Percentiles rank a stretch among this genome's conserved stretches.
These are phyloP conservation scores for Dromas ardeola DNA, from an alignment of 2,113 vertebrate genomes.

Conservation along the genomic window DNA sequence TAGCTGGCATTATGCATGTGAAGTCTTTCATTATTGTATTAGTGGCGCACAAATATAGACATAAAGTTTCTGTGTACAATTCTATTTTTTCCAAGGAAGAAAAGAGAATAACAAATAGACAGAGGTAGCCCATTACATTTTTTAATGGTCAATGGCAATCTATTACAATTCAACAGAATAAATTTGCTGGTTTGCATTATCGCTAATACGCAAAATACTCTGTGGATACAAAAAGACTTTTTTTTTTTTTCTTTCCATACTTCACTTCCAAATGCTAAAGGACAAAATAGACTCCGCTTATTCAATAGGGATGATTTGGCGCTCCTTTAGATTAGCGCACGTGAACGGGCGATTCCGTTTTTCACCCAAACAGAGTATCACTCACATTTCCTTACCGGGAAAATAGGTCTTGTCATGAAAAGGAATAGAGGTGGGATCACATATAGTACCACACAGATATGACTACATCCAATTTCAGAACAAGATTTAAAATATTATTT, in stretches of 20 bases:
- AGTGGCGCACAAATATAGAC: neutral
- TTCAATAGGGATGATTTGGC: neutral
- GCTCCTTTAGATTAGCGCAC: neutral
- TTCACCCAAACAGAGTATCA: neutral
- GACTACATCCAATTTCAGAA: neutral
- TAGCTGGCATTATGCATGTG: fast-evolving
- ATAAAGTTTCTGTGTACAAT: neutral
- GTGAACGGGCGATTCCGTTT: neutral
- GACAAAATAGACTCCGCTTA: neutral
- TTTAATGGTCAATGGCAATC: neutral
- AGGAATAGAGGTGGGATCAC: neutral
- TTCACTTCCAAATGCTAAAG: slow-evolving; percentile 5
- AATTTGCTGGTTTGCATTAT: neutral
- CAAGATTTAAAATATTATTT: slow-evolving; percentile 5
- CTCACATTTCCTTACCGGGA: neutral
- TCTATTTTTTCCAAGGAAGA: neutral
- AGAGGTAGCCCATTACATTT: neutral
- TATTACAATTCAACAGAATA: neutral
- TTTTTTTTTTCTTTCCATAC: neutral
- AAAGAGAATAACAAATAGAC: neutral
- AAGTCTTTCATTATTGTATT: neutral
- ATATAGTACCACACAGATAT: fast-evolving
- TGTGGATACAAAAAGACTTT: neutral
- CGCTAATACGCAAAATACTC: slow-evolving; percentile 24
- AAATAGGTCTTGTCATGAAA: neutral